phyloP scores from a whole-genome alignment of 30 jellyfish, hydroid and myxozoan species.

The Chrysaora quinquecirrha region DNA sequence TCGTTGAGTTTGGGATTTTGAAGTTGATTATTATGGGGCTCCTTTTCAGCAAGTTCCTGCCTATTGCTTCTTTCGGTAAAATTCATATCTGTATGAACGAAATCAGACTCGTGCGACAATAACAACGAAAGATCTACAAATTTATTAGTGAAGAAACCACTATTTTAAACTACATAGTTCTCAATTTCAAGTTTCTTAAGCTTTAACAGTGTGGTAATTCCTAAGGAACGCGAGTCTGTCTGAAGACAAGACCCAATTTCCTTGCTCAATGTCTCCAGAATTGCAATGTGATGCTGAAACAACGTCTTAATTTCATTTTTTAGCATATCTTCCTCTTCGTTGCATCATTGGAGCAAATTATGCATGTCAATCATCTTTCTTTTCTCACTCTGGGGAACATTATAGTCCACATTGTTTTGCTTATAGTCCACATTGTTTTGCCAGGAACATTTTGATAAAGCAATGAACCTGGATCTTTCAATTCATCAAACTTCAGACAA shows the following conservation, averaged over 20 bases:
- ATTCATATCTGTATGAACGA: neutral
- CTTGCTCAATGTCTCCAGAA: neutral
- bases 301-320: neutral
- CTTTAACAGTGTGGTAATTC: neutral
- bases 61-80: neutral
- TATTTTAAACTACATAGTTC: conserved; percentile 11
- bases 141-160: neutral
- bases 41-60: neutral
- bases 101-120: neutral
- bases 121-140: conserved; percentile 2
- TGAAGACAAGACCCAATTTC: neutral
- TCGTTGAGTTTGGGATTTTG: neutral
- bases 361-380: neutral
- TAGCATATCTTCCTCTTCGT: neutral
- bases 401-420: neutral
- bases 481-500: neutral
- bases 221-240: neutral
- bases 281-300: neutral
- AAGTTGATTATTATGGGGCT: neutral
- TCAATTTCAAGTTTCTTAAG: conserved; percentile 9
- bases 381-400: neutral
- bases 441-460: neutral
- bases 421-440: too few species aligned
- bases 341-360: neutral
- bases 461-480: neutral